Conservation (phyloP, 2,113 vertebrate genomes). For the Sapajus apella region DNA sequence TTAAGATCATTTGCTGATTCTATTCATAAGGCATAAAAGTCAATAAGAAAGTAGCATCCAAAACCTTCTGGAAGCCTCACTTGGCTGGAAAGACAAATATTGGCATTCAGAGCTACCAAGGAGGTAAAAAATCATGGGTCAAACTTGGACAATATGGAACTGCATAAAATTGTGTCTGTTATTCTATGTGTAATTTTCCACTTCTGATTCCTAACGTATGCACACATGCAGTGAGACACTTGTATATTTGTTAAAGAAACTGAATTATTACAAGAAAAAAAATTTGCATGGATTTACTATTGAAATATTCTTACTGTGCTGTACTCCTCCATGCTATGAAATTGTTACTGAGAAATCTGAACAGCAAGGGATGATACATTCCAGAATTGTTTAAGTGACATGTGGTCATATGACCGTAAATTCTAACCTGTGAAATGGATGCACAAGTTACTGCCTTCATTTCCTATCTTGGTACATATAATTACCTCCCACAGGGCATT, state of each 20-base stretch:
- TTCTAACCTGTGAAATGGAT: background rate
- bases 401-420: background rate
- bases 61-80: background rate
- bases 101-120: background rate
- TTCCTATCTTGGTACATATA: background rate
- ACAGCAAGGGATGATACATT: background rate
- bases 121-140: background rate
- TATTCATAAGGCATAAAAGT: background rate
- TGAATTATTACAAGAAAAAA: background rate
- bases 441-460: background rate
- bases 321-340: fast-evolving
- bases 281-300: background rate
- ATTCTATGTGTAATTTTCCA: background rate
- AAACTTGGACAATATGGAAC: background rate
- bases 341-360: background rate
- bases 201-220: background rate
- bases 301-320: background rate
- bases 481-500: background rate
- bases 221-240: background rate
- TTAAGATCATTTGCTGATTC: background rate
- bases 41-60: background rate
- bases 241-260: background rate
- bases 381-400: background rate
- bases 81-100: background rate
- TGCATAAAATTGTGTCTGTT: background rate